These are phyloP conservation scores for Ellobium chinense DNA, from an alignment of 2,888 invertebrate genomes.

Conservation along the genomic window DNA sequence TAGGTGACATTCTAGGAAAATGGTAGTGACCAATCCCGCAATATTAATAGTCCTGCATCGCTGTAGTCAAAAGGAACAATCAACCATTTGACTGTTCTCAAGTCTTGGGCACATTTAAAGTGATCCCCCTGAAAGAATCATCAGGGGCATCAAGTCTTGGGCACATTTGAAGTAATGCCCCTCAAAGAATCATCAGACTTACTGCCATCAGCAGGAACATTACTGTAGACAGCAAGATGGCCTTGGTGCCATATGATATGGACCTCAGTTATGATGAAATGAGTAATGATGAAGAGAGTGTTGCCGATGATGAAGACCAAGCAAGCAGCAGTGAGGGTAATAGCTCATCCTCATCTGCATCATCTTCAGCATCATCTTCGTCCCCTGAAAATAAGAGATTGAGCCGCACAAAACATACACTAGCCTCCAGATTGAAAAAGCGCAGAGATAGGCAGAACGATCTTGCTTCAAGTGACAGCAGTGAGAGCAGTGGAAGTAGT, in stretches of 20 bases:
- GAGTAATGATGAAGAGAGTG: background rate
- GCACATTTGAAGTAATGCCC: too few relatives aligned
- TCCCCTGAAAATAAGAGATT: background rate
- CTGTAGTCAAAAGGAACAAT: too few relatives aligned
- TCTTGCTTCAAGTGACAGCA: background rate
- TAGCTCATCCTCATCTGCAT: background rate
- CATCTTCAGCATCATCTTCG: background rate
- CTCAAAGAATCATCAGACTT: background rate
- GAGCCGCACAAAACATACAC: background rate
- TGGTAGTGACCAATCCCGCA: too few relatives aligned
- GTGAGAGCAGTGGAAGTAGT: too few relatives aligned
- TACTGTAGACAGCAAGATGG: background rate
- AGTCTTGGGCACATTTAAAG: too few relatives aligned
- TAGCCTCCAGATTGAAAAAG: background rate
- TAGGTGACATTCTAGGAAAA: too few relatives aligned
- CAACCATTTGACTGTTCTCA: too few relatives aligned
- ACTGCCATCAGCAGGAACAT: background rate
- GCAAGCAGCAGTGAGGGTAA: background rate
- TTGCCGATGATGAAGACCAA: background rate
- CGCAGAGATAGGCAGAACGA: background rate
- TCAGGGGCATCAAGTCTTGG: too few relatives aligned
- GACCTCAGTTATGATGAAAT: constrained; percentile 12
- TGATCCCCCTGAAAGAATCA: too few relatives aligned
- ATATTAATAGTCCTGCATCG: too few relatives aligned
- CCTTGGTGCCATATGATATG: background rate